A percentile compares a stretch with the other conserved stretches of the same genome.
Evolutionary conservation across 2,113 vertebrate species (phyloP).

Genomic region (Pao palembangensis): DNA sequence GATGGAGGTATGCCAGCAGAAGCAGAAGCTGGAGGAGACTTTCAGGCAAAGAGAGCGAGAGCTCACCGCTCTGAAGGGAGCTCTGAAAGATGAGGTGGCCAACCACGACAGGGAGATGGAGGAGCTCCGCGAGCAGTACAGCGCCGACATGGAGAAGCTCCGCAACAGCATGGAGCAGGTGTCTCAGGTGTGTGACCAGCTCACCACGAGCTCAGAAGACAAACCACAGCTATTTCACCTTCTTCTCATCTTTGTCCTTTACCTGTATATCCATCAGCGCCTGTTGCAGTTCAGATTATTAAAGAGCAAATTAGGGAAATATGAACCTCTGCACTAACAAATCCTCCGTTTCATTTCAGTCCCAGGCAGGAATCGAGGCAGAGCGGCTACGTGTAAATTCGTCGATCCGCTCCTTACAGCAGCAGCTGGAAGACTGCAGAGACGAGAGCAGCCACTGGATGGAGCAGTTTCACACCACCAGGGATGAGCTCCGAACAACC

Average conservation of each 20-base stretch:
- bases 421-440: constrained; percentile 85
- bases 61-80: constrained; percentile 79
- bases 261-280: too few relatives aligned
- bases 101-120: constrained; percentile 77
- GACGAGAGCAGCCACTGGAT: constrained; percentile 91
- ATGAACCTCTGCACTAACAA: too few relatives aligned
- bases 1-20: constrained; percentile 68
- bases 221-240: not conserved
- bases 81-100: constrained; percentile 79
- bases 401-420: constrained; percentile 81
- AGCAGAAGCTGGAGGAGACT: constrained; percentile 81
- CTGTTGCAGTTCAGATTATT: not conserved
- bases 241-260: too few relatives aligned
- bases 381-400: constrained; percentile 84
- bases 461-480: constrained; percentile 87
- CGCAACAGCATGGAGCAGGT: constrained; percentile 84
- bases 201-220: not conserved
- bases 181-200: constrained; percentile 75
- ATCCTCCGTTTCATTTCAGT: constrained; percentile 60
- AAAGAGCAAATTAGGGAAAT: too few relatives aligned
- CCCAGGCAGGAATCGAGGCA: constrained; percentile 81
- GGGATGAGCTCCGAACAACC: constrained; percentile 81
- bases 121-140: constrained; percentile 82
- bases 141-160: constrained; percentile 83
- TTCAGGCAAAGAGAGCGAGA: constrained; percentile 77